These are phyloP conservation scores for Pseudochirops cupreus DNA, from an alignment of 2,797 vertebrate species.

Conservation along the genomic window DNA sequence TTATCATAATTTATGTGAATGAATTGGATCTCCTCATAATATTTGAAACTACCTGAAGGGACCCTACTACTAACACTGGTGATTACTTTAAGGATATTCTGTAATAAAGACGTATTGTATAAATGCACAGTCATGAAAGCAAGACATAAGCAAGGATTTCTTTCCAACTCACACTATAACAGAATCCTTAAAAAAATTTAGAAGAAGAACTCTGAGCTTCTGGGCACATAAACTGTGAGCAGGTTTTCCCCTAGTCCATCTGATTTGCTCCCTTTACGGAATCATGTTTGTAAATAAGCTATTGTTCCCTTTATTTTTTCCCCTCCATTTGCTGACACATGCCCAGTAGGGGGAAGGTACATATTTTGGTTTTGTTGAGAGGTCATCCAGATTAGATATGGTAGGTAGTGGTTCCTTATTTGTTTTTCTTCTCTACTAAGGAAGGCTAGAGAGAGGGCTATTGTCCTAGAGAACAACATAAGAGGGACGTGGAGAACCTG, in stretches of 20 bases:
- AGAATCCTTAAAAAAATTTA: conserved; percentile 43
- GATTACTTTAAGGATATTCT: conserved; percentile 49
- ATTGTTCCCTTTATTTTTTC: conserved; percentile 44
- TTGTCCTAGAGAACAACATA: conserved; percentile 49
- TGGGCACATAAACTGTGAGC: conserved; percentile 26
- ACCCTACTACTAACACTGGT: conserved; percentile 12
- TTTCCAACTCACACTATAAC: conserved; percentile 15
- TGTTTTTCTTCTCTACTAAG: conserved; percentile 22
- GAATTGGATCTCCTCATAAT: background rate
- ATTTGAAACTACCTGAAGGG: conserved; percentile 42
- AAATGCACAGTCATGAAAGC: conserved; percentile 8
- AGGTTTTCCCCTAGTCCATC: conserved; percentile 32
- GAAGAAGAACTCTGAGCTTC: background rate
- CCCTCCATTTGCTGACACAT: background rate
- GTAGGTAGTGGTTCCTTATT: conserved; percentile 16
- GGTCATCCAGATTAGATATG: conserved; percentile 19
- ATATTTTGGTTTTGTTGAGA: background rate
- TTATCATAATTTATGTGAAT: background rate
- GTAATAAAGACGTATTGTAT: conserved; percentile 9
- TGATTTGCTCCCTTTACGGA: background rate
- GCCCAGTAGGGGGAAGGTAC: background rate
- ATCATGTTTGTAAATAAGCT: conserved; percentile 37
- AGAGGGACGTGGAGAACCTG: conserved; percentile 52
- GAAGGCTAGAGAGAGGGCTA: conserved; percentile 24
- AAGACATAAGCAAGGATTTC: background rate